Evolutionary conservation across 1,140 invertebrate genomes (phyloP).

Genomic region (Magallana ariakensis): DNA sequence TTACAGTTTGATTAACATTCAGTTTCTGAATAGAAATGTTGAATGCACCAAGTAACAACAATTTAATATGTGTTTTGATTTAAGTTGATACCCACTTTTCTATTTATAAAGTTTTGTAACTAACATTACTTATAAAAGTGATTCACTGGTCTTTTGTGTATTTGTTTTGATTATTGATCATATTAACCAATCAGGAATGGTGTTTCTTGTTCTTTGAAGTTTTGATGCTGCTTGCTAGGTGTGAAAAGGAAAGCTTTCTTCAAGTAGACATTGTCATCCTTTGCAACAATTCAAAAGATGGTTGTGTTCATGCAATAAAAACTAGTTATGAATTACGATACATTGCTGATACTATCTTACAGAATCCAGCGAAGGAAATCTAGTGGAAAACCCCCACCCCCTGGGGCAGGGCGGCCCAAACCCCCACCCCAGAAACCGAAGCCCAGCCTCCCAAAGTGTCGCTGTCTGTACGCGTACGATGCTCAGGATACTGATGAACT

Average conservation of each 20-base stretch:
- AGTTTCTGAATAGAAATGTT: no score
- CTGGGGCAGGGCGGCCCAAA: slow-evolving; percentile 77
- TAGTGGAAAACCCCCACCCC: slow-evolving; percentile 69
- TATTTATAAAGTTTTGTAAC: no score
- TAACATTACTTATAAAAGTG: no score
- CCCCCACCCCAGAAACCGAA: slow-evolving; percentile 79
- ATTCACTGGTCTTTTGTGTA: no score
- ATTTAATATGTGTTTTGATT: no score
- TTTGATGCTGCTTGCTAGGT: neutral
- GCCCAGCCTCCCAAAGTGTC: slow-evolving; percentile 81
- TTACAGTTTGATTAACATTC: no score
- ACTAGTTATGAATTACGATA: neutral
- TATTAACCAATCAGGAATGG: no score
- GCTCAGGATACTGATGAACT: slow-evolving; percentile 87
- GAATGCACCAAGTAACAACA: no score
- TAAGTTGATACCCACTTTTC: no score
- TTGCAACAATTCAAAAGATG: neutral
- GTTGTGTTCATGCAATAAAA: neutral
- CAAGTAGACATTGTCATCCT: no score
- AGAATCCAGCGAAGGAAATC: slow-evolving; percentile 77
- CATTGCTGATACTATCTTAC: slow-evolving; percentile 45
- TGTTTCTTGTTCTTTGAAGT: no score
- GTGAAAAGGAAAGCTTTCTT: neutral
- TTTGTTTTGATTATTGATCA: no score
- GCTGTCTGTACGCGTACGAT: slow-evolving; percentile 85